Base-by-base conservation (phyloP, 2,113 vertebrate genomes). In the Amphiprion percula region DNA sequence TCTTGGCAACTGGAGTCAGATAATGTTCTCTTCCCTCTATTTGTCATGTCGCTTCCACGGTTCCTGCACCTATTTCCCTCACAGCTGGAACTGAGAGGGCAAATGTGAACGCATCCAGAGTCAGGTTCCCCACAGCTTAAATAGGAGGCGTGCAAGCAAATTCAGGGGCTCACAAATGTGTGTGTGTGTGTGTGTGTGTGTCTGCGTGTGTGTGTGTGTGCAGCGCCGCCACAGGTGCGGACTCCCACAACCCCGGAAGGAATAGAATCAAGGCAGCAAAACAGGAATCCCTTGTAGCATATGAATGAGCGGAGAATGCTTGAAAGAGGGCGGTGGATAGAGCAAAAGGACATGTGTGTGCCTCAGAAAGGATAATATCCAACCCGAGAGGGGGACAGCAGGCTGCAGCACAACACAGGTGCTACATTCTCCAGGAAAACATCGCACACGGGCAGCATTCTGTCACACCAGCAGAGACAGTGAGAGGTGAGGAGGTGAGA, bases 191-290 rank as follows among this genome's bases (percentile, higher is more conserved):
- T 68, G 28, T 58, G 23, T 53, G 30, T 52, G 23, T 55, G 24
- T 61, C 66, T 70, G 55, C 24, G 24, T 61, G 41, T 59, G 62
- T 49, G 56, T 62, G 68, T 30, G 56, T 50, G 44, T 58, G 24
- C 61, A 17, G 62, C 44, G 50, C 58, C 68, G 7, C 83, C 79
- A 80, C 86, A 90, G 91, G 88, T 91, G 91, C 79, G 17, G 67
- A 1, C 66, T 77, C 59, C 63, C 69, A 68, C 80, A 78, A 86
- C 61, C 49, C 77, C 41, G 69, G 85, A 90, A 87, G 79, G 83
- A 88, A 82, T 69, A 75, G 67, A 79, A 87, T 79, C 71, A 52
- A 83, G 70, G 77, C 80, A 79, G 86, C 80, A 74, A 88, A 90
- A 74, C 74, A 80, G 68, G 75, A 82, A 63, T 83, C 81, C 47